Percentiles rank a stretch among this genome's conserved stretches.
Conservation (phyloP, 2,888 invertebrate genomes). For the Lysandra bellargus region DNA sequence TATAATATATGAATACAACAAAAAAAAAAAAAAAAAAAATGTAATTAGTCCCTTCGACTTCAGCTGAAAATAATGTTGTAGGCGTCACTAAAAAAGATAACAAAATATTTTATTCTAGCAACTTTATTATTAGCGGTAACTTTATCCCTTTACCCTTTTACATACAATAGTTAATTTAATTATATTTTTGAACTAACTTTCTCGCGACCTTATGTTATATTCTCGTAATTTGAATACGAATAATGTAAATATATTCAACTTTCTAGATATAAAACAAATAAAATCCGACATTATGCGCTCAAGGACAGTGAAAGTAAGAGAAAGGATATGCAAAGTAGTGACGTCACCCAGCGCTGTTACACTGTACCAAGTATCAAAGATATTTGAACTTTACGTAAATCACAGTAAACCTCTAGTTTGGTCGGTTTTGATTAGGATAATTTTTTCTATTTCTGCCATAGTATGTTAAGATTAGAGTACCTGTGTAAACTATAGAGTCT, state of each 20-base stretch:
- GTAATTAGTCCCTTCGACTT: neutral
- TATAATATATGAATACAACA: neutral
- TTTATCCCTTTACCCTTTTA: neutral
- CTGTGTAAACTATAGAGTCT: too few relatives aligned
- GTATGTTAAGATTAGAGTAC: too few relatives aligned
- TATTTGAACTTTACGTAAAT: constrained; percentile 5
- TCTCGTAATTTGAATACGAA: constrained; percentile 5
- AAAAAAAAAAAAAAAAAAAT: neutral
- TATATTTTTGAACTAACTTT: neutral
- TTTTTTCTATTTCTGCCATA: too few relatives aligned
- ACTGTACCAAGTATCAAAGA: constrained; percentile 34
- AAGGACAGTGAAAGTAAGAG: constrained; percentile 77
- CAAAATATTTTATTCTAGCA: neutral
- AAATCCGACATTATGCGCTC: constrained; percentile 47
- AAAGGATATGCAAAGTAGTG: constrained; percentile 66
- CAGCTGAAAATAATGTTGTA: neutral
- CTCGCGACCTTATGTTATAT: constrained; percentile 1
- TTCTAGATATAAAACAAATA: constrained; percentile 29
- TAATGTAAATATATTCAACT: constrained; percentile 23
- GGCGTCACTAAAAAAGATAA: neutral
- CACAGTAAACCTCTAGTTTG: neutral
- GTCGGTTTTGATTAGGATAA: too few relatives aligned
- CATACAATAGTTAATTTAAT: constrained; percentile 15
- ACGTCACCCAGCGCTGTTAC: constrained; percentile 43
- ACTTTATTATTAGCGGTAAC: neutral